Evolutionary conservation across 2,888 invertebrate genomes (phyloP).

Genomic region (Melieria omissa): DNA sequence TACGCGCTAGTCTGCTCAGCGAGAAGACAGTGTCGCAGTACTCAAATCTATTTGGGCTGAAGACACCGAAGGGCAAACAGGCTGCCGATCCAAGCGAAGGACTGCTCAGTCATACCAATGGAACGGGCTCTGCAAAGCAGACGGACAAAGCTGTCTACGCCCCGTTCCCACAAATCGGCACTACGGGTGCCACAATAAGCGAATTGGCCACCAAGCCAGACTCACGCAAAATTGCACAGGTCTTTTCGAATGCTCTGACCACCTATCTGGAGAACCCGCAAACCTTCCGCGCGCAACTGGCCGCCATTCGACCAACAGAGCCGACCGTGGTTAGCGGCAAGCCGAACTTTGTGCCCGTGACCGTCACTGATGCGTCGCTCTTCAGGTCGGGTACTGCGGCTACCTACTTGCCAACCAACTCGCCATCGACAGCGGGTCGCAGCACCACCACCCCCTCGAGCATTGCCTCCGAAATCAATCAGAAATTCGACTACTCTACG

Average conservation of each 20-base stretch:
- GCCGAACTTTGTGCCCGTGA: constrained; percentile 47
- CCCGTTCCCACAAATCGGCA: constrained; percentile 65
- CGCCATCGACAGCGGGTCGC: constrained; percentile 54
- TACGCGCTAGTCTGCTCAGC: constrained; percentile 74
- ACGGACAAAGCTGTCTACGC: constrained; percentile 32
- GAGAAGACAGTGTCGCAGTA: constrained; percentile 64
- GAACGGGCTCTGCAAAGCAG: constrained; percentile 14
- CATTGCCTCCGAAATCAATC: constrained; percentile 68
- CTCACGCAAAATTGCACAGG: constrained; percentile 82
- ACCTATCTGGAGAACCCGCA: constrained; percentile 86
- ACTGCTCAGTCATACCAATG: constrained; percentile 36
- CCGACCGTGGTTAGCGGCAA: constrained; percentile 70
- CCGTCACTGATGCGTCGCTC: constrained; percentile 52
- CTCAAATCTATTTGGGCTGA: constrained; percentile 60
- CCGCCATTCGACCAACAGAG: constrained; percentile 82
- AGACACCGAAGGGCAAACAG: constrained; percentile 41
- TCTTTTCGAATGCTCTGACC: constrained; percentile 84
- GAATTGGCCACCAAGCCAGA: constrained; percentile 69
- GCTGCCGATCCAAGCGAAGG: constrained; percentile 69
- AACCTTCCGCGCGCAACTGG: constrained; percentile 80
- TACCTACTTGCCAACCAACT: constrained; percentile 59
- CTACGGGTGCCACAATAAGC: constrained; percentile 73
- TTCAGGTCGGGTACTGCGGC: constrained; percentile 59
- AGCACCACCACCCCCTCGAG: constrained; percentile 69
- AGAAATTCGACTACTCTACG: constrained; percentile 56